phyloP scores from a whole-genome alignment of 1,140 invertebrate genomes.

The Brachionus manjavacas region DNA sequence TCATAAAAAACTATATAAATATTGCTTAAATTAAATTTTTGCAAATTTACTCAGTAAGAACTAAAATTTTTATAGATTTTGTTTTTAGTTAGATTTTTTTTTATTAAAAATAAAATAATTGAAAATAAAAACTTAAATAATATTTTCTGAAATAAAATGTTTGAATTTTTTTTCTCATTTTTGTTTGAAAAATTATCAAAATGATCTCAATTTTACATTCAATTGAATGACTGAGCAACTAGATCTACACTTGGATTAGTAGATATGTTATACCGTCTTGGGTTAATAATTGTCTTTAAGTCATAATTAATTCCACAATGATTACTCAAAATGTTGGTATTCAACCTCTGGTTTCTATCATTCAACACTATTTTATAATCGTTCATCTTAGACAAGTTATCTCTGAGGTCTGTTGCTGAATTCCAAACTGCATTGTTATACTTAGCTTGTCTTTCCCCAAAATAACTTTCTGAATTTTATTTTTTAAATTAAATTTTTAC shows the following conservation, averaged over 20 bases:
- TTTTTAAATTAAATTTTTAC: background rate
- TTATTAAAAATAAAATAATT: too few species aligned
- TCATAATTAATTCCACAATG: conserved; percentile 6
- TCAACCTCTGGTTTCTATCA: conserved; percentile 3
- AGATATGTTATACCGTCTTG: conserved; percentile 13
- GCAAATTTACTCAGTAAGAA: too few species aligned
- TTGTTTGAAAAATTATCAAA: too few species aligned
- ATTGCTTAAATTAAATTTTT: too few species aligned
- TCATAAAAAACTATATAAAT: too few species aligned
- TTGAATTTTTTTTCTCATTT: too few species aligned
- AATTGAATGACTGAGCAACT: background rate
- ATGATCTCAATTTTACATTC: background rate
- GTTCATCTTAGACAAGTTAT: conserved; percentile 31
- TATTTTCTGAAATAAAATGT: too few species aligned
- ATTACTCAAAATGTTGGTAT: conserved; percentile 35
- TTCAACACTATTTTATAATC: background rate
- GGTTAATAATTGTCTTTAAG: conserved; percentile 3
- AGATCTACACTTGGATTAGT: conserved; percentile 29
- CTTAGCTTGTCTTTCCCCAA: background rate
- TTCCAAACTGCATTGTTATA: conserved; percentile 7
- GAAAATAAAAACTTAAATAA: too few species aligned
- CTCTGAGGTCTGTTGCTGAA: background rate
- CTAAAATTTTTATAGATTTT: too few species aligned
- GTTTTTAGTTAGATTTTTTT: too few species aligned
- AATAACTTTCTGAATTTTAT: background rate